Base-by-base conservation (phyloP, 2,888 invertebrate species). In the Rhyacophila evoluta region DNA sequence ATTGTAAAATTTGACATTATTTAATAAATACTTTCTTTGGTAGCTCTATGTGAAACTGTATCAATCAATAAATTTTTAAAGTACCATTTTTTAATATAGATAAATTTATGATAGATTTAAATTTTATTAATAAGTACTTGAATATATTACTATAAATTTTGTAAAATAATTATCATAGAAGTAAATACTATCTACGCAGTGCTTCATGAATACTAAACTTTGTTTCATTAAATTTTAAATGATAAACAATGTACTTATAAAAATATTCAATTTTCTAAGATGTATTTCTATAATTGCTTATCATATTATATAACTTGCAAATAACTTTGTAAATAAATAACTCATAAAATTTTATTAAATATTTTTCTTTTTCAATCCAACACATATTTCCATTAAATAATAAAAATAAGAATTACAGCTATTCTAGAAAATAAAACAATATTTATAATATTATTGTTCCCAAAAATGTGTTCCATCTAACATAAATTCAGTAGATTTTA, bases 241-340 rank as follows among this genome's bases (percentile, higher is more conserved):
- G 41, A 15, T 41, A 15, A 41, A 15, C 10, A 55, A 55, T 55
- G 55, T 39, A 74, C 41, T 74, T 38, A 25, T 39, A 15, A 74
- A 11, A 8, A 27, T 55, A 39, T 74, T 55, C 29, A 8, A 55
- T 74, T 74, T 74, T 41, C 19, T 39, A 39, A 38, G 6, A 73
- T 73, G 28, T 73, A 39, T 41, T 73, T 73, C 38, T 29, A 70
- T 75, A 75, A 15, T 28, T 38, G 75, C 75, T 75, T 75, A 68
- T 25, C 37, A 19, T 38, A 55, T 25, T 41, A 69, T 75, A 70
- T 75, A 39, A 75, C 36, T 70, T 38, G 70, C 39, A 38, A 68
- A 37, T 70, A 38, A 29, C 33, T 27, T 70, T 75, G 75, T 75
- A 75, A 74, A 78, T 74, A 78, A 37, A 78, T 29, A 27, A 76